Evolutionary conservation across 2,888 invertebrate species (phyloP).

Genomic region (Lacanobia wlatinum): DNA sequence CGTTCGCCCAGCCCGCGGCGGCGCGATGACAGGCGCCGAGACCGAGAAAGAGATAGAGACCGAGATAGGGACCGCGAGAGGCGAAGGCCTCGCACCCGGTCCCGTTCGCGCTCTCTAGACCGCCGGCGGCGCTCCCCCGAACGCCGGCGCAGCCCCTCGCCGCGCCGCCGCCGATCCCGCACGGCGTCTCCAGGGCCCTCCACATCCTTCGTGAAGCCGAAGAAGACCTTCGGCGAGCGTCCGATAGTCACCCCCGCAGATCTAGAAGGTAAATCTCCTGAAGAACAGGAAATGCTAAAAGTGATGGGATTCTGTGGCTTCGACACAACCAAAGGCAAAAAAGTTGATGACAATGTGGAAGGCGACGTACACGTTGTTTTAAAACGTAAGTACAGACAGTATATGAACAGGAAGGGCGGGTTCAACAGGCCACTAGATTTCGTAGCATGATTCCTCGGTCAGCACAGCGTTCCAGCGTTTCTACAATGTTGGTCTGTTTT

Average conservation of each 20-base stretch:
- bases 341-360: conserved; percentile 97
- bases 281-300: conserved; percentile 98
- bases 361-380: conserved; percentile 99
- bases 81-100: conserved; percentile 83
- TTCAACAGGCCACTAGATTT: conserved; percentile 99
- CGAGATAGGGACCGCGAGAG: conserved; percentile 85
- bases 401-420: conserved; percentile 99
- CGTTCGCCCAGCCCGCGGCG: conserved; percentile 89
- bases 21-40: conserved; percentile 83
- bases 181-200: conserved; percentile 83
- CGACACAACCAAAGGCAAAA: conserved; percentile 98
- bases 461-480: conserved; percentile 49
- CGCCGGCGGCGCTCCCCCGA: conserved; percentile 87
- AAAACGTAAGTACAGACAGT: conserved; percentile 99
- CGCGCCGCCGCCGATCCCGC: conserved; percentile 80
- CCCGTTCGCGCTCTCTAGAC: conserved; percentile 86
- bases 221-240: conserved; percentile 89
- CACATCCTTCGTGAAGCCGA: conserved; percentile 83
- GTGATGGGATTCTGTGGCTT: conserved; percentile 99
- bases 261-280: conserved; percentile 96
- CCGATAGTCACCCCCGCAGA: conserved; percentile 95
- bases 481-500: conserved; percentile 53
- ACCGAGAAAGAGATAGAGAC: conserved; percentile 72
- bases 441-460: conserved; percentile 92
- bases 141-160: conserved; percentile 74